phyloP scores from a whole-genome alignment of 2,888 invertebrate species.

The Geophilus truncorum region DNA sequence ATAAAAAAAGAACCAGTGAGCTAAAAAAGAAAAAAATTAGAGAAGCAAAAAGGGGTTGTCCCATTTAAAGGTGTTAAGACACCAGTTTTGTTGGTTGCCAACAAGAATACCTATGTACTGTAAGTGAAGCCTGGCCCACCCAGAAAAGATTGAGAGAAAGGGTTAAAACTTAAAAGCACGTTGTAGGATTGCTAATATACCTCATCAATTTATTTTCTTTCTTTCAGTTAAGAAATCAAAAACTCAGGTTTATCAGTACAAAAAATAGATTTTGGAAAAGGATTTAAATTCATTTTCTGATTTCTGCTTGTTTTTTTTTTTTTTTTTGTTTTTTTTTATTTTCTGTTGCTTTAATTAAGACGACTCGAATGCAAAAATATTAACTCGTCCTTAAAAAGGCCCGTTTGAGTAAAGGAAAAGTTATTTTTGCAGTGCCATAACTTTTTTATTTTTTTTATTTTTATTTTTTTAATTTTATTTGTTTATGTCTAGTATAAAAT shows the following conservation, averaged over 20 bases:
- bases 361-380: no score
- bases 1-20: not conserved
- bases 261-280: not conserved
- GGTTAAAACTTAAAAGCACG: not conserved
- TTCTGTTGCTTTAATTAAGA: not conserved
- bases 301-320: not conserved
- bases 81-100: not conserved
- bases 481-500: not conserved
- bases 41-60: not conserved
- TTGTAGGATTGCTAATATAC: not conserved
- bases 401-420: not conserved
- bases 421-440: slow-evolving; percentile 10
- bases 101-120: not conserved
- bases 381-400: slow-evolving; percentile 2
- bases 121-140: not conserved
- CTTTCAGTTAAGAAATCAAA: not conserved
- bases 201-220: not conserved
- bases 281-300: slow-evolving; percentile 9
- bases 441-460: not conserved
- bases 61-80: not conserved
- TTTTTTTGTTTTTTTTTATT: not conserved
- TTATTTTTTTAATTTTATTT: no score
- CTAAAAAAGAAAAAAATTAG: not conserved
- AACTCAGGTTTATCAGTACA: not conserved
- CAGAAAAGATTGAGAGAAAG: not conserved